Conservation (phyloP, 2,797 vertebrate species). For the Acestrorhynchus altus region DNA sequence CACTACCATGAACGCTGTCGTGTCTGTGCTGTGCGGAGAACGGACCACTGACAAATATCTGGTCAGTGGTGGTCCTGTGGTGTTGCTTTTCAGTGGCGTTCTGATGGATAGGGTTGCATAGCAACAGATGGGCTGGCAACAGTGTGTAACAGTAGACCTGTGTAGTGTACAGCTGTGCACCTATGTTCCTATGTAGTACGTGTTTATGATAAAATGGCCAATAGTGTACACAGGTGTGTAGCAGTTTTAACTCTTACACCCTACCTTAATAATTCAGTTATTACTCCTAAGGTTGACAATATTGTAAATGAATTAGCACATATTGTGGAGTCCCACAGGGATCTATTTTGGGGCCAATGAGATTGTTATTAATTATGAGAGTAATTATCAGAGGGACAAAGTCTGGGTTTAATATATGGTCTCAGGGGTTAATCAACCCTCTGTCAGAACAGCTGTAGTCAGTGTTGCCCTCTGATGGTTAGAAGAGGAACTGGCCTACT, state of each 20-base stretch:
- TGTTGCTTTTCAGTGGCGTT: too few relatives aligned
- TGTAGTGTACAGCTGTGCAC: not conserved
- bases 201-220: not conserved
- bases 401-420: too few relatives aligned
- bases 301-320: too few relatives aligned
- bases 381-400: too few relatives aligned
- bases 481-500: constrained; percentile 8
- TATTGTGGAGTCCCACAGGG: too few relatives aligned
- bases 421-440: not conserved
- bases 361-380: too few relatives aligned
- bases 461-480: constrained; percentile 42
- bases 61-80: not conserved
- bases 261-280: too few relatives aligned
- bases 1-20: too few relatives aligned
- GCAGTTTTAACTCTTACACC: too few relatives aligned
- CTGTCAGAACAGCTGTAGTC: not conserved
- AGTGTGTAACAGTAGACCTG: not conserved
- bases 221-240: too few relatives aligned
- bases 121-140: not conserved
- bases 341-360: too few relatives aligned
- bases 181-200: not conserved
- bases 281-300: too few relatives aligned
- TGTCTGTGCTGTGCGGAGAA: not conserved
- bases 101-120: not conserved
- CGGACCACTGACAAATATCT: not conserved